Evolutionary conservation across 2,113 vertebrate species (phyloP).

Genomic region (Furnarius figulus): DNA sequence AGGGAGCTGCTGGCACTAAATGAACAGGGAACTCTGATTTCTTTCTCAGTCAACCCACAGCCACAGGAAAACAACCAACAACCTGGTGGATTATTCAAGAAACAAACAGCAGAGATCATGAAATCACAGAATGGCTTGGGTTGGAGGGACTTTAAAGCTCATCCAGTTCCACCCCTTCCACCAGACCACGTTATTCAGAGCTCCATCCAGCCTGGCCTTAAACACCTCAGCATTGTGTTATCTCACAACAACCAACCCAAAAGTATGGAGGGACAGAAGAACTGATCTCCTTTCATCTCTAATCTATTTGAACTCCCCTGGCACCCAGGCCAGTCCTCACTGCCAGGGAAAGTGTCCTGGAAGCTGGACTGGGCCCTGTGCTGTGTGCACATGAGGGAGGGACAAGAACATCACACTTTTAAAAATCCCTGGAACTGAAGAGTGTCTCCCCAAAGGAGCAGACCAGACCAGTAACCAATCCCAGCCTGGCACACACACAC

Average conservation of each 20-base stretch:
- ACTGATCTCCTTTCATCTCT: fast-evolving
- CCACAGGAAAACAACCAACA: neutral
- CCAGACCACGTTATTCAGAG: neutral
- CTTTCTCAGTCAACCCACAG: neutral
- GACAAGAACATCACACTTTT: fast-evolving
- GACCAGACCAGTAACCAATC: neutral
- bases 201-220: neutral
- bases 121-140: neutral
- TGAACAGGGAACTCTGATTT: neutral
- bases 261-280: neutral
- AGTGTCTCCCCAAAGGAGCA: neutral
- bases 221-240: fast-evolving
- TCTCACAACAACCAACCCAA: neutral
- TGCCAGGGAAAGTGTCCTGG: neutral
- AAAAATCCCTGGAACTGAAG: neutral
- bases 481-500: slow-evolving; percentile 9
- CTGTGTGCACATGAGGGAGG: fast-evolving
- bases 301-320: neutral
- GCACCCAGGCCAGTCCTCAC: neutral
- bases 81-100: neutral
- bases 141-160: neutral
- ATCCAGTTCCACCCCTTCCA: neutral
- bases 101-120: neutral
- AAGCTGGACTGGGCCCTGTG: neutral
- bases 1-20: fast-evolving